A percentile compares a stretch with the other conserved stretches of the same genome.
Conservation (phyloP, 2,888 invertebrate genomes). For the Chaetogeoica ovagalla region DNA sequence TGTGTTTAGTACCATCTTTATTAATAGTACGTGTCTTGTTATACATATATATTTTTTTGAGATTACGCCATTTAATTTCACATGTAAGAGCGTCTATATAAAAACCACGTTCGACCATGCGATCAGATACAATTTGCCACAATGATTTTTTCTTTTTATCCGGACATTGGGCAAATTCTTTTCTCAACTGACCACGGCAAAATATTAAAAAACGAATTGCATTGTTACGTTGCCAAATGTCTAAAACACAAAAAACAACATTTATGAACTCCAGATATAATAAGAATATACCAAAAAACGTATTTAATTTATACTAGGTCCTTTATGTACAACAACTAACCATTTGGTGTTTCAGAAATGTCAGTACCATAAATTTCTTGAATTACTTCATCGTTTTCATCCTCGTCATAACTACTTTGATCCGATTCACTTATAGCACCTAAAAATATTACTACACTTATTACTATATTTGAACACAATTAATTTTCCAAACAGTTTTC, state of each 20-base stretch:
- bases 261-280: neutral
- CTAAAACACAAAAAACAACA: constrained; percentile 4
- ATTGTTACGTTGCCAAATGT: neutral
- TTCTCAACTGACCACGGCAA: constrained; percentile 30
- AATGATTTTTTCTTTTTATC: constrained; percentile 18
- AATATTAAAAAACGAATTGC: constrained; percentile 31
- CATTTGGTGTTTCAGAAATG: neutral
- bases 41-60: constrained; percentile 36
- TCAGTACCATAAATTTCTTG: constrained; percentile 41
- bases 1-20: constrained; percentile 15
- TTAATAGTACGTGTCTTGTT: constrained; percentile 4
- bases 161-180: constrained; percentile 19
- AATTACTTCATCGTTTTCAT: constrained; percentile 8
- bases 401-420: neutral
- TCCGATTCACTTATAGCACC: constrained; percentile 10
- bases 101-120: constrained; percentile 32
- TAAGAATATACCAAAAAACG: neutral
- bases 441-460: neutral
- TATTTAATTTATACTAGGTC: neutral
- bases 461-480: neutral
- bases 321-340: neutral
- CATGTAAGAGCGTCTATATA: constrained; percentile 26
- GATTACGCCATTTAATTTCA: constrained; percentile 40
- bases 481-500: neutral
- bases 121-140: constrained; percentile 23